These are phyloP conservation scores for Plusia festucae DNA, from an alignment of 2,888 invertebrate genomes.

Conservation along the genomic window DNA sequence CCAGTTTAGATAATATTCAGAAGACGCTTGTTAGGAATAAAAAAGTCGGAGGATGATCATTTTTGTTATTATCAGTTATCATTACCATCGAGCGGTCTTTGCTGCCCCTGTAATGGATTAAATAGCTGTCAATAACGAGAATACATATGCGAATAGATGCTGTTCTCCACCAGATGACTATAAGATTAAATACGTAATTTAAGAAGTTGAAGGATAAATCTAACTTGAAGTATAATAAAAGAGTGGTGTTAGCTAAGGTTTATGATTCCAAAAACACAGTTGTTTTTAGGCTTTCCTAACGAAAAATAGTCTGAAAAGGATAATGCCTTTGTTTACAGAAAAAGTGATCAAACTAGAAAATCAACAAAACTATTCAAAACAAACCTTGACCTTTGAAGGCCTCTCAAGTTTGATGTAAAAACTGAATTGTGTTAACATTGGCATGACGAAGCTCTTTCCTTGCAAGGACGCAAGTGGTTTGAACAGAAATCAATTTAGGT, in stretches of 20 bases:
- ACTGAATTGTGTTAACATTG: background rate
- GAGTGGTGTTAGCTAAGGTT: too few relatives aligned
- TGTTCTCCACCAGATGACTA: too few relatives aligned
- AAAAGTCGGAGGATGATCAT: background rate
- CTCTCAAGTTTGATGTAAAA: background rate
- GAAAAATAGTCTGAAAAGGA: background rate
- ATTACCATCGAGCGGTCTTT: too few relatives aligned
- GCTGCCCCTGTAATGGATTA: background rate
- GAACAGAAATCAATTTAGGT: background rate
- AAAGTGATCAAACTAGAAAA: background rate
- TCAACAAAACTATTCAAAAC: background rate
- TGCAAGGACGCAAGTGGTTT: background rate
- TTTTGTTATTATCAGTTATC: background rate
- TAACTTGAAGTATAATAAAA: too few relatives aligned
- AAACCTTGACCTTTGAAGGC: constrained; percentile 7
- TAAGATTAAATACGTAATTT: too few relatives aligned
- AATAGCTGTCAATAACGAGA: background rate
- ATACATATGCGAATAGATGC: too few relatives aligned
- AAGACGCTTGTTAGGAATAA: too few relatives aligned
- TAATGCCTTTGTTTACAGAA: background rate
- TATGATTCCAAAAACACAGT: too few relatives aligned
- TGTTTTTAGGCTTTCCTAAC: too few relatives aligned
- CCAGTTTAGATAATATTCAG: too few relatives aligned
- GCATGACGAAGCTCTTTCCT: constrained; percentile 20
- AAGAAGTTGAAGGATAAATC: too few relatives aligned